A percentile compares a stretch with the other conserved stretches of the same genome.
Evolutionary conservation across 2,888 invertebrate species (phyloP).

Genomic region (Poecilobothrus nobilitatus): DNA sequence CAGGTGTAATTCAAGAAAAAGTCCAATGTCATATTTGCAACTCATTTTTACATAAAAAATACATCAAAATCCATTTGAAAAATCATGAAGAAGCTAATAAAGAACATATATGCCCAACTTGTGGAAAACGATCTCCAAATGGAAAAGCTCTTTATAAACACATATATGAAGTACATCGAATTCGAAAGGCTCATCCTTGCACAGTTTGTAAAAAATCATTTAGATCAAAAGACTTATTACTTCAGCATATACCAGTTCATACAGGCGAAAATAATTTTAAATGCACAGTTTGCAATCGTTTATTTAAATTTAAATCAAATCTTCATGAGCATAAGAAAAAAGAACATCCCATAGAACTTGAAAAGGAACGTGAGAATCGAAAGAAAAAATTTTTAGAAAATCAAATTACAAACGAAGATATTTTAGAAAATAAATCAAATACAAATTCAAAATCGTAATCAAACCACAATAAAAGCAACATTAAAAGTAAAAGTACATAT

Average conservation of each 20-base stretch:
- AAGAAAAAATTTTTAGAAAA: background rate
- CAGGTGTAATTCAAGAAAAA: constrained; percentile 34
- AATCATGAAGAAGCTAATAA: background rate
- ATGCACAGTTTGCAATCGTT: background rate
- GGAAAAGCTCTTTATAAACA: background rate
- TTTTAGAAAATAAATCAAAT: no score
- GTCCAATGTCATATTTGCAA: constrained; percentile 40
- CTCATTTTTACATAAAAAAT: constrained; percentile 39
- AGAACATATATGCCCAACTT: background rate
- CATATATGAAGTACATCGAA: background rate
- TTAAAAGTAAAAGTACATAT: no score
- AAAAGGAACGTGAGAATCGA: background rate
- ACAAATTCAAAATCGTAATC: no score
- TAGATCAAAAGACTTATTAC: background rate
- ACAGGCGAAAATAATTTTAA: background rate
- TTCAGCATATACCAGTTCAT: background rate
- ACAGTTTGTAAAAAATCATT: constrained; percentile 6
- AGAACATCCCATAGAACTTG: background rate
- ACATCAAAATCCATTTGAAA: background rate
- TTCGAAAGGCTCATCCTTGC: background rate
- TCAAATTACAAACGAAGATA: no score
- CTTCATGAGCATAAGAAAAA: background rate
- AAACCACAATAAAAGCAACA: no score
- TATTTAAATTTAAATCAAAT: background rate
- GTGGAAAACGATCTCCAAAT: background rate